Base-by-base conservation (phyloP, 2,888 invertebrate genomes). In the Volucella bombylans region DNA sequence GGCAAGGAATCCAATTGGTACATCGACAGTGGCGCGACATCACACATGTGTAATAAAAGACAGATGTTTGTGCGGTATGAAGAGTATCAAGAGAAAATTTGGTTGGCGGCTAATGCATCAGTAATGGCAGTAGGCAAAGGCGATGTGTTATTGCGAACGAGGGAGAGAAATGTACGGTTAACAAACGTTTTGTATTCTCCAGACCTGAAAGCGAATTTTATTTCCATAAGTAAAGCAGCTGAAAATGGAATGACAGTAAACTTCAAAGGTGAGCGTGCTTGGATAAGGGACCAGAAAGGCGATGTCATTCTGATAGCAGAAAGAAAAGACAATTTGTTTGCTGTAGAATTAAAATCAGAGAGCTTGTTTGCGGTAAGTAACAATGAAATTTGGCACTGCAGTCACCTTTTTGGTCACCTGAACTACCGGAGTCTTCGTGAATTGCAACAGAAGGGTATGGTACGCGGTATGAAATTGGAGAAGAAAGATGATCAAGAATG, bases 21-120 rank as follows among this genome's bases (percentile, higher is more conserved):
- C 62, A 61, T 85, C 23, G 83, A 76, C 62, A 83, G 81, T 67
- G 81, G 77, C 15, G 76, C 86, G 45, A 79, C 72, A 1, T 78
- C 74, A 41, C 78, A 86, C 45, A 74, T 78, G 82, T 82, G 79
- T 57, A 74, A 78, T 54, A 52, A 67, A 8, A 68, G 64, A 65
- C 41, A 67, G 4, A 69, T 78, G 68, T 86, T 86, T 41, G 57
- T 54, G 12, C 49, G 23, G 38, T 71, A 65, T 62, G 54, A 67
- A 49, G 72, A 78, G 55, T 39, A 68, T 43, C 12, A 59, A 47
- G 77, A 86, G 15, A 67, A 64, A 18, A 77, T 86, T 54, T 65
- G 55, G 43, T 50, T 67, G 50, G 76, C 18, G 1, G 18, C 18
- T 1, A 18, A 18, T 18, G 18, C 1, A 18, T 18, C 18, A 18